phyloP scores from a whole-genome alignment of 2,797 vertebrate genomes.

The Threskiornis aethiopicus region DNA sequence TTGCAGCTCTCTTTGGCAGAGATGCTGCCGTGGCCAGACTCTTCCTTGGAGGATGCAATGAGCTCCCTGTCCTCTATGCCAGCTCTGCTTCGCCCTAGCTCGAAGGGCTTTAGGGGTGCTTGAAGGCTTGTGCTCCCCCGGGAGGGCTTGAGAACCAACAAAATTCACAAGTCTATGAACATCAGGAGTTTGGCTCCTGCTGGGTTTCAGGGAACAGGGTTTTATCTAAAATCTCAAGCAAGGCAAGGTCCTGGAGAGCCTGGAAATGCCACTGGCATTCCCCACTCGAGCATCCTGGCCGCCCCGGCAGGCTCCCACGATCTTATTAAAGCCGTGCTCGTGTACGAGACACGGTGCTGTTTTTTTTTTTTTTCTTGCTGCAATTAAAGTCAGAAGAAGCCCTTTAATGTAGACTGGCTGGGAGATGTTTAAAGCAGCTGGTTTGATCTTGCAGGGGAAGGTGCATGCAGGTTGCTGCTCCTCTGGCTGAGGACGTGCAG shows the following conservation, averaged over 20 bases:
- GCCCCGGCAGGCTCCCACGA: background rate
- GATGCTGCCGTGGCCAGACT: background rate
- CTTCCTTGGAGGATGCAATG: background rate
- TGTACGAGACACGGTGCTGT: background rate
- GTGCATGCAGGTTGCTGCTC: background rate
- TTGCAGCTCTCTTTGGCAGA: background rate
- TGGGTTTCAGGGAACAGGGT: fast-evolving
- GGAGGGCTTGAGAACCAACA: background rate
- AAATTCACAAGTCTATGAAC: background rate
- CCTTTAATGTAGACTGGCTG: background rate
- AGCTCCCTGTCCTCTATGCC: fast-evolving
- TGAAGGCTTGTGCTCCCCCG: background rate
- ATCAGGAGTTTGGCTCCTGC: background rate
- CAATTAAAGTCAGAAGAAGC: background rate
- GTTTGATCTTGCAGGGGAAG: background rate
- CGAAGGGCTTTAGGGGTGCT: fast-evolving
- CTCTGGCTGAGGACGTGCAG: background rate
- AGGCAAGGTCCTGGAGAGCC: background rate
- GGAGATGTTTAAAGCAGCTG: background rate
- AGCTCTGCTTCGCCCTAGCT: background rate
- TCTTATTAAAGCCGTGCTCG: background rate
- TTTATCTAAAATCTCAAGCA: background rate
- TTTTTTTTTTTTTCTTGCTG: background rate
- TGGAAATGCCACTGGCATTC: background rate
- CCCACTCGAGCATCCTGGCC: background rate